Percentiles rank a stretch among this genome's conserved stretches.
phyloP scores from a whole-genome alignment of 2,113 vertebrate species.

The Bos indicus region DNA sequence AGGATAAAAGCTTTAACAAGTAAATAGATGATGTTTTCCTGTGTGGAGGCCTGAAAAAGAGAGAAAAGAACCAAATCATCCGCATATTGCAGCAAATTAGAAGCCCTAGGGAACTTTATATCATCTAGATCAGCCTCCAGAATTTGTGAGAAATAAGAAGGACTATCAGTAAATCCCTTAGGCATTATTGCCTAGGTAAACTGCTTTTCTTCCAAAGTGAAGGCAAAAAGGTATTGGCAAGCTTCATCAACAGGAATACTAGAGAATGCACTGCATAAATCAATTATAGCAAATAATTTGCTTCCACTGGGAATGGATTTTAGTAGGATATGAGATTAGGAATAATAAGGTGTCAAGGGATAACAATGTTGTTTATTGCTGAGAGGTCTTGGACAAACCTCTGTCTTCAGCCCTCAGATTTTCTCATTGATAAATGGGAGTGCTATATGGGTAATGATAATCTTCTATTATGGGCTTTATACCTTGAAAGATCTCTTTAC shows the following conservation, averaged over 20 bases:
- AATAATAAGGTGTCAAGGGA: background rate
- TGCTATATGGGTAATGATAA: background rate
- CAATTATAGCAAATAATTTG: background rate
- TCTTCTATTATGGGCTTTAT: background rate
- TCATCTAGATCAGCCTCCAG: background rate
- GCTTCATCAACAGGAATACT: background rate
- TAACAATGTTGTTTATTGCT: background rate
- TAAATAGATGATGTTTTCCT: background rate
- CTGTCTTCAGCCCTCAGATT: background rate
- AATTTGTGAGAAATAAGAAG: background rate
- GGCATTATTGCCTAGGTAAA: background rate
- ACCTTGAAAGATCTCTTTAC: background rate
- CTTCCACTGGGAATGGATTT: background rate
- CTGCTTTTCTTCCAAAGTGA: background rate
- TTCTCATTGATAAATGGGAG: background rate
- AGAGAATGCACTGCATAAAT: background rate
- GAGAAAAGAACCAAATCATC: background rate
- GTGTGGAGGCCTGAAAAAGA: background rate
- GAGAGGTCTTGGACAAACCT: background rate
- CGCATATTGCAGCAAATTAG: background rate
- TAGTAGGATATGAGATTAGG: background rate
- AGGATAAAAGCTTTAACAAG: background rate
- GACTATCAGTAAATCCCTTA: background rate
- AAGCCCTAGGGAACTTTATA: background rate
- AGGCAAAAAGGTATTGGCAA: background rate